These are phyloP conservation scores for Salvelinus alpinus DNA, from an alignment of 2,113 vertebrate genomes.

Conservation along the genomic window DNA sequence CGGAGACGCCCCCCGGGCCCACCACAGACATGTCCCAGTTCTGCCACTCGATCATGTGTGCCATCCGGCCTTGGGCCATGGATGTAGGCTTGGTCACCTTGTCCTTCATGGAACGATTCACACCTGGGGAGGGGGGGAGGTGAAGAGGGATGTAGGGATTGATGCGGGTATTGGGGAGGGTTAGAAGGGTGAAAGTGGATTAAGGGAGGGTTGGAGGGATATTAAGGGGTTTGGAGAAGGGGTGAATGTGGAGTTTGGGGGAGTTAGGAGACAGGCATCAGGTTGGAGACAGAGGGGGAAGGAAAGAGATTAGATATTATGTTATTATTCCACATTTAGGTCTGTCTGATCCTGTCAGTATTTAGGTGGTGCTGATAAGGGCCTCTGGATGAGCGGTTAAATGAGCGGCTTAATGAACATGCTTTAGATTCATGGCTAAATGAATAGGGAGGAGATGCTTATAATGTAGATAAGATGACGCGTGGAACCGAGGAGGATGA, in stretches of 20 bases:
- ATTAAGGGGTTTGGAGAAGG: neutral
- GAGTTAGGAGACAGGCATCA: neutral
- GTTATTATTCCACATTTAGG: slow-evolving; percentile 25
- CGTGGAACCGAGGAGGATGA: neutral
- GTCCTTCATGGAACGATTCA: slow-evolving; percentile 94
- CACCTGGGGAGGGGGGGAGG: slow-evolving; percentile 71
- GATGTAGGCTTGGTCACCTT: slow-evolving; percentile 95
- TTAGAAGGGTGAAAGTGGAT: slow-evolving; percentile 17
- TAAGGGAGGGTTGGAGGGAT: neutral
- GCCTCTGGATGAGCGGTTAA: neutral
- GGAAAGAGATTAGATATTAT: neutral
- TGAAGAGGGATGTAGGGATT: no score
- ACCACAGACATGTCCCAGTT: slow-evolving; percentile 88
- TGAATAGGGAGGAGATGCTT: slow-evolving; percentile 28
- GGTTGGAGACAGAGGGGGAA: neutral
- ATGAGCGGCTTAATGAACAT: neutral
- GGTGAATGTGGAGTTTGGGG: neutral
- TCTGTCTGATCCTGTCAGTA: neutral
- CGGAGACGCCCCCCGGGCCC: slow-evolving; percentile 62
- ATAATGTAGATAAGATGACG: slow-evolving; percentile 46
- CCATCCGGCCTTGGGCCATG: slow-evolving; percentile 94
- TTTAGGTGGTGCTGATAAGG: no score
- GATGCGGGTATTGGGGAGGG: neutral
- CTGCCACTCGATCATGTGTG: slow-evolving; percentile 99
- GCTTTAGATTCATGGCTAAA: neutral